Base-by-base conservation (phyloP, 2,797 vertebrate genomes). In the Tenualosa ilisha region DNA sequence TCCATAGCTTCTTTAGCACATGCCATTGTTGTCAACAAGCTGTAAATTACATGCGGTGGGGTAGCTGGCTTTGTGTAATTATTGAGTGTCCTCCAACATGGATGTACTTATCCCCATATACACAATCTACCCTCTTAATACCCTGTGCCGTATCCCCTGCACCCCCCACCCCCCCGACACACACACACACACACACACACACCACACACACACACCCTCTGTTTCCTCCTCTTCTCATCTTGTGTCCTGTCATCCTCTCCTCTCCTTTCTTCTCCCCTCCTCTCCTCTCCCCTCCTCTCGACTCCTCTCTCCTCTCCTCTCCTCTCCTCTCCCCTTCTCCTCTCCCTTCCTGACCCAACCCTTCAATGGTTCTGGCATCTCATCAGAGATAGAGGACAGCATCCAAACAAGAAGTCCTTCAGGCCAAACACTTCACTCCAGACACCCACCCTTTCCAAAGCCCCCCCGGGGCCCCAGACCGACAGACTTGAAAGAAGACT, bases 51-150 rank as follows among this genome's bases (percentile, higher is more conserved):
- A 15, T 31, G 31, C 15, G 12, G 4, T 72, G 24, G 26, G 11
- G 0, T 68, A 68, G 31, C 63, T 72, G 15, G 65, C 40, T 37
- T 40, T 40, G 54, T 72, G 63, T 13, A 68, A 13, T 68, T 13
- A 68, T 31, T 31, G 24, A 31, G 26, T 68, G 65, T 72, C 26
- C 13, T 72, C 65, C 65, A 5, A 37, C 26, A 72, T 72, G 31
- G 40, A 72, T 37, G 65, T 40, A 15, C n/a, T 72, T 72, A 72
- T 11, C 12, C 26, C 26, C 13, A 20, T 13, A 6, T 22, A 56
- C 54, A 22, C 54, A 56, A 51, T 20, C 54, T 89, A 87, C 89
- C 89, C 84, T 88, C 65, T 81, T 51, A 51, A 51, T 51, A 51
- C 50, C 50, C 50, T 9, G 1, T 24, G 88, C 79, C 88, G 53